Percentiles rank a stretch among this genome's conserved stretches.
Evolutionary conservation across 2,888 invertebrate genomes (phyloP).

Genomic region (Carcina quercana): DNA sequence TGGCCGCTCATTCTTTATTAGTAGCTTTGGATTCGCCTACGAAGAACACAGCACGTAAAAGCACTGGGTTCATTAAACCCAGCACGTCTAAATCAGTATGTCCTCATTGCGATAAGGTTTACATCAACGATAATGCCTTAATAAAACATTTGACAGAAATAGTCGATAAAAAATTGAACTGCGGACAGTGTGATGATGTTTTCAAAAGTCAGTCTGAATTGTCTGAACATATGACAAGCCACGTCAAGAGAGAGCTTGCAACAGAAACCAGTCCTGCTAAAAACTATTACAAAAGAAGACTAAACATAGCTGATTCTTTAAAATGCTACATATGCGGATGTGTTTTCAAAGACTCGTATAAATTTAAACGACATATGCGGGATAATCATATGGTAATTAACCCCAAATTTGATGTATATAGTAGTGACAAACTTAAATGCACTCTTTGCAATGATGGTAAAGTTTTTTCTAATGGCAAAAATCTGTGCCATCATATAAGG

Average conservation of each 20-base stretch:
- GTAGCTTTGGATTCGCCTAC: constrained; percentile 19
- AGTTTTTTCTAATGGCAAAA: too few species aligned
- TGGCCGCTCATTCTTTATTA: constrained; percentile 35
- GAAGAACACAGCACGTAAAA: constrained; percentile 10
- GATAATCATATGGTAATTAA: neutral
- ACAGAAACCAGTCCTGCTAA: too few species aligned
- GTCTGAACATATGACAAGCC: neutral
- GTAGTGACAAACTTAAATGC: too few species aligned
- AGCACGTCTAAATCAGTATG: constrained; percentile 19
- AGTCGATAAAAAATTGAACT: constrained; percentile 20
- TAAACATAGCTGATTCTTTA: neutral
- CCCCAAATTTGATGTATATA: too few species aligned
- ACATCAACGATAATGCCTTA: constrained; percentile 26
- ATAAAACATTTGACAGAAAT: constrained; percentile 39
- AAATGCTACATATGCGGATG: neutral
- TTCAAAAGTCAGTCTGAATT: constrained; percentile 1
- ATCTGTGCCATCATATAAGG: too few species aligned
- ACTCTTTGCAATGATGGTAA: too few species aligned
- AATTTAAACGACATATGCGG: neutral
- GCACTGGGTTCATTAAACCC: constrained; percentile 4
- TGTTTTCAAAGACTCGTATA: neutral
- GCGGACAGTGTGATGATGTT: constrained; percentile 4
- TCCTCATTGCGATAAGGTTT: constrained; percentile 35
- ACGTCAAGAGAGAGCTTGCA: neutral
- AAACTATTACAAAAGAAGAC: too few species aligned